Conservation (phyloP, 2,113 vertebrate species). For the Bucco capensis region DNA sequence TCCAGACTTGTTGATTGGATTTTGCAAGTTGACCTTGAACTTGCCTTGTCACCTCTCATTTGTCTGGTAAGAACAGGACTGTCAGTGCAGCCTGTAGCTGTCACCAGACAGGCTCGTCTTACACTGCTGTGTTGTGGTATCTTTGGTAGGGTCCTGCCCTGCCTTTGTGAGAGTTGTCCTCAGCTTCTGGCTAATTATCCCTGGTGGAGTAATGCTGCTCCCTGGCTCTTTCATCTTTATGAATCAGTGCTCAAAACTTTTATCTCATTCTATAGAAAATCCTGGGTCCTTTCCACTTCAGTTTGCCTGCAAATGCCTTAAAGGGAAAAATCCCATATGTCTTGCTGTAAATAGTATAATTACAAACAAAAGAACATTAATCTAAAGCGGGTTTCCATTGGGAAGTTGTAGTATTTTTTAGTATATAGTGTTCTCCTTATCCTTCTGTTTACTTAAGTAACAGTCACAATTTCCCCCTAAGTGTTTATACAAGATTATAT, state of each 20-base stretch:
- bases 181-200: not conserved
- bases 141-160: not conserved
- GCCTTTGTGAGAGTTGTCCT: not conserved
- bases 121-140: not conserved
- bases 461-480: too few relatives aligned
- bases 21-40: not conserved
- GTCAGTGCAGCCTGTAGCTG: accelerated
- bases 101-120: not conserved
- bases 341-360: too few relatives aligned
- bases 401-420: too few relatives aligned
- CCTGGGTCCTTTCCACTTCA: not conserved
- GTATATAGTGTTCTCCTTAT: too few relatives aligned
- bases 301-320: not conserved
- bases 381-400: too few relatives aligned
- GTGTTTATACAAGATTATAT: too few relatives aligned
- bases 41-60: not conserved
- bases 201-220: not conserved
- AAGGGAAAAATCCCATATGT: too few relatives aligned
- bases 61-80: not conserved
- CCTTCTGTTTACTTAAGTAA: too few relatives aligned
- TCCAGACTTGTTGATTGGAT: not conserved
- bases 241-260: not conserved
- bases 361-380: too few relatives aligned
- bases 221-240: not conserved
- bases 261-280: not conserved